These are phyloP conservation scores for Dreissena rostriformis DNA, from an alignment of 1,140 invertebrate genomes.

Conservation along the genomic window DNA sequence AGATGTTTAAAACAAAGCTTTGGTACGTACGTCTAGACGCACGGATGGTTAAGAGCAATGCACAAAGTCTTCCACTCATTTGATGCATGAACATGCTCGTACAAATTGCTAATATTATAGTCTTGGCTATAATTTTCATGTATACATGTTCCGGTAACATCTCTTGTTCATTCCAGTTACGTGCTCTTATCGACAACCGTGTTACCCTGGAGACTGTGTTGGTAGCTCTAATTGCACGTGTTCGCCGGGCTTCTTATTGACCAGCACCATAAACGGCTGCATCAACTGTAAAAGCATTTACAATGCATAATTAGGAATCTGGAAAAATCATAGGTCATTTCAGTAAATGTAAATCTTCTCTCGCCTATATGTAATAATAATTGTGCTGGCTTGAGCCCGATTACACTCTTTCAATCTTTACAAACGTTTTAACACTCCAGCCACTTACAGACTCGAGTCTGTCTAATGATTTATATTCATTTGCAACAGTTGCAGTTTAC, in stretches of 20 bases:
- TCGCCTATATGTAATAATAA: too few relatives aligned
- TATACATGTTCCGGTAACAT: too few relatives aligned
- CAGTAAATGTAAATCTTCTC: too few relatives aligned
- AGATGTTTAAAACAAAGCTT: neutral
- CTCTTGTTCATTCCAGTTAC: conserved; percentile 8
- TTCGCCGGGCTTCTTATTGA: neutral
- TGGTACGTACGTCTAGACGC: neutral
- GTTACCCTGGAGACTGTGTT: conserved; percentile 16
- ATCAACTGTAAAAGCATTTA: conserved; percentile 5
- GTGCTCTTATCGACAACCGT: conserved; percentile 5
- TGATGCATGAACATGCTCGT: neutral
- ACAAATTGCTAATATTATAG: neutral
- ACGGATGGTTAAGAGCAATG: neutral
- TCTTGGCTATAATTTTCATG: too few relatives aligned
- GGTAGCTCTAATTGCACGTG: neutral
- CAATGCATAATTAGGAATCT: neutral
- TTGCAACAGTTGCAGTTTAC: too few relatives aligned
- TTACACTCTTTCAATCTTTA: too few relatives aligned
- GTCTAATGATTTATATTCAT: too few relatives aligned
- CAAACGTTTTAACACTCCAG: too few relatives aligned
- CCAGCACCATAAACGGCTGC: neutral
- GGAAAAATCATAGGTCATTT: neutral
- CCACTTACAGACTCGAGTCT: too few relatives aligned
- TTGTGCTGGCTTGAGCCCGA: too few relatives aligned
- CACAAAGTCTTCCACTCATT: neutral